A percentile compares a stretch with the other conserved stretches of the same genome.
Evolutionary conservation across 2,797 vertebrate genomes (phyloP).

Genomic region (Eulemur albifrons): DNA sequence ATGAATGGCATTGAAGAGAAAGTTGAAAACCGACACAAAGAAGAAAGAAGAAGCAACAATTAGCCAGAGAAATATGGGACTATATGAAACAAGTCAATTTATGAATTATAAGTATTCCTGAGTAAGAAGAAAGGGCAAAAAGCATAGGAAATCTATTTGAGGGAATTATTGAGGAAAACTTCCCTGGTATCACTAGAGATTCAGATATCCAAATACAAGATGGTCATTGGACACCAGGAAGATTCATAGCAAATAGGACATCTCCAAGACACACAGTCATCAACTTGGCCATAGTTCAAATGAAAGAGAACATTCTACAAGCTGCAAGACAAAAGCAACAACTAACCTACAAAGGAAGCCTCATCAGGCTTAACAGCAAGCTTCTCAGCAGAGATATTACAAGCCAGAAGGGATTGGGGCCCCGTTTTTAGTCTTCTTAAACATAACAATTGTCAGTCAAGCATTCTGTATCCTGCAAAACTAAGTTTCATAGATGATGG

Average conservation of each 20-base stretch:
- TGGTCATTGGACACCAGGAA: background rate
- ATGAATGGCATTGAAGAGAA: too few species aligned
- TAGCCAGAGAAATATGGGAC: too few species aligned
- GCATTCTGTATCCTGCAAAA: background rate
- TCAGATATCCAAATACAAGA: background rate
- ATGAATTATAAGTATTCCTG: too few species aligned
- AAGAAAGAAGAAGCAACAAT: background rate
- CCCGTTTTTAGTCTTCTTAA: background rate
- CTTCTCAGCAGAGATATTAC: background rate
- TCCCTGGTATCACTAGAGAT: background rate
- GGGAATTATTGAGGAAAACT: background rate
- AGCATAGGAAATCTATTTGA: background rate
- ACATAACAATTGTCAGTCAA: background rate
- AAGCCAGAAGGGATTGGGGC: background rate
- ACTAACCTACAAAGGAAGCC: background rate
- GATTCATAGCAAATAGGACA: background rate
- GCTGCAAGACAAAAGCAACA: background rate
- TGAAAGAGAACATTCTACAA: background rate
- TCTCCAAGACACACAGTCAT: background rate
- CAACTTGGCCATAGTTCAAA: background rate
- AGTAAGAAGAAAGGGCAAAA: background rate
- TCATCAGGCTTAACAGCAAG: background rate
- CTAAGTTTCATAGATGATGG: background rate
- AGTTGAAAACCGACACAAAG: too few species aligned
- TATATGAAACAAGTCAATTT: too few species aligned